These are phyloP conservation scores for Cataglyphis cursor DNA, from an alignment of 2,888 invertebrate species.

Conservation along the genomic window DNA sequence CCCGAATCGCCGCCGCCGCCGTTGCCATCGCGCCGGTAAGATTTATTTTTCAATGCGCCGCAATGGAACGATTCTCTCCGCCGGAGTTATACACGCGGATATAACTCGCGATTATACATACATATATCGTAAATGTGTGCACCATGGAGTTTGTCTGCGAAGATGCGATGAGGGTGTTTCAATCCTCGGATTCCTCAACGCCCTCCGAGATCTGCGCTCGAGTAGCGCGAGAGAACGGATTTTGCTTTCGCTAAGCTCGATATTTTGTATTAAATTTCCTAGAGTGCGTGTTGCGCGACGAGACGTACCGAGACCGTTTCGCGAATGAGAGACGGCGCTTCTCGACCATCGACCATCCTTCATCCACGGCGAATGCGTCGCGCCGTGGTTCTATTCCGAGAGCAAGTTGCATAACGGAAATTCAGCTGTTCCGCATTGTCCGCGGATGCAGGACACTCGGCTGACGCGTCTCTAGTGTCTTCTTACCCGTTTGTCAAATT, in stretches of 20 bases:
- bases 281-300: slow-evolving; percentile 56
- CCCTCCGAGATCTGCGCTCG: slow-evolving; percentile 54
- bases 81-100: slow-evolving; percentile 68
- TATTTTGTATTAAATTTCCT: slow-evolving; percentile 69
- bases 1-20: slow-evolving; percentile 75
- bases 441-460: slow-evolving; percentile 51
- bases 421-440: slow-evolving; percentile 71
- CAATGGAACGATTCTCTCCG: slow-evolving; percentile 72
- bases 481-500: slow-evolving; percentile 53
- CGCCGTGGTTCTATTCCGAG: slow-evolving; percentile 28
- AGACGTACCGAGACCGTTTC: slow-evolving; percentile 34
- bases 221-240: slow-evolving; percentile 72
- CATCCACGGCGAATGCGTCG: slow-evolving; percentile 63
- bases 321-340: slow-evolving; percentile 53
- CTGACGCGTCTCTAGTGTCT: slow-evolving; percentile 37
- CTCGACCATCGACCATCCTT: slow-evolving; percentile 60
- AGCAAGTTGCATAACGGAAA: slow-evolving; percentile 66
- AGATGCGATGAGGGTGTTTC: background rate
- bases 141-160: background rate
- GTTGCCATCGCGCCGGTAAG: slow-evolving; percentile 63
- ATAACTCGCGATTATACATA: slow-evolving; percentile 21
- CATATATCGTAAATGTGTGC: slow-evolving; percentile 1
- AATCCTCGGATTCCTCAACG: background rate
- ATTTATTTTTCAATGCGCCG: slow-evolving; percentile 81
- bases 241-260: slow-evolving; percentile 68